These are phyloP conservation scores for Planococcus citri DNA, from an alignment of 1,140 invertebrate genomes.

Conservation along the genomic window DNA sequence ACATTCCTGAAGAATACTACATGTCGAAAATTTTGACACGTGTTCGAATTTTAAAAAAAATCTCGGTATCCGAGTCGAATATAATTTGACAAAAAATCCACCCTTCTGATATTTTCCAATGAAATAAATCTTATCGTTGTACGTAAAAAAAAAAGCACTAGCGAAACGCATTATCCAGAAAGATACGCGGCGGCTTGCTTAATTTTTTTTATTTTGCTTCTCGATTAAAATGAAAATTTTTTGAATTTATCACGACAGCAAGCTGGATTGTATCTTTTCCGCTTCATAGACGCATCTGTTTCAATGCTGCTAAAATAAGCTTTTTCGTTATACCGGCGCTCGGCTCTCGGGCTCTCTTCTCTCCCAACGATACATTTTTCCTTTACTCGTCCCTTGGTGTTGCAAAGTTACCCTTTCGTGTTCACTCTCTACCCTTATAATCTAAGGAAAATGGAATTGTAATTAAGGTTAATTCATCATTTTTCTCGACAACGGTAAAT, in stretches of 20 bases:
- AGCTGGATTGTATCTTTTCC: slow-evolving; percentile 6
- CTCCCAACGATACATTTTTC: neutral
- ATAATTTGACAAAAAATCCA: neutral
- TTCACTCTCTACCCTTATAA: neutral
- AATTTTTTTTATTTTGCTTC: slow-evolving; percentile 4
- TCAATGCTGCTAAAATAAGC: neutral
- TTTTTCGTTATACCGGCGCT: neutral
- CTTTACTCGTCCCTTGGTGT: neutral
- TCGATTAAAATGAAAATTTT: slow-evolving; percentile 8
- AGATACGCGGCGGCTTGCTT: neutral
- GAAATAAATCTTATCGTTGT: neutral
- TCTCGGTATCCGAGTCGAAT: neutral
- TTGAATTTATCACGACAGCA: slow-evolving; percentile 3
- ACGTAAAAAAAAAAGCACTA: neutral
- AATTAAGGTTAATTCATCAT: slow-evolving; percentile 20
- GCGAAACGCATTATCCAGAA: neutral
- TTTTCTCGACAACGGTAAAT: slow-evolving; percentile 16
- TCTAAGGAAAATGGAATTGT: slow-evolving; percentile 15
- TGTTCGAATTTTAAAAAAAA: neutral
- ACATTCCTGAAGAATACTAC: no score
- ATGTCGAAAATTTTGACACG: no score
- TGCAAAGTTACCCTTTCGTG: neutral
- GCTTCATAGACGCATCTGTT: slow-evolving; percentile 6
- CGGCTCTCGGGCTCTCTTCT: no score
- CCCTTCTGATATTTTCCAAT: neutral